Evolutionary conservation across 2,888 invertebrate genomes (phyloP), one percentile per base, ranked within the genome.

Genomic region (Trichopria drosophilae): DNA sequence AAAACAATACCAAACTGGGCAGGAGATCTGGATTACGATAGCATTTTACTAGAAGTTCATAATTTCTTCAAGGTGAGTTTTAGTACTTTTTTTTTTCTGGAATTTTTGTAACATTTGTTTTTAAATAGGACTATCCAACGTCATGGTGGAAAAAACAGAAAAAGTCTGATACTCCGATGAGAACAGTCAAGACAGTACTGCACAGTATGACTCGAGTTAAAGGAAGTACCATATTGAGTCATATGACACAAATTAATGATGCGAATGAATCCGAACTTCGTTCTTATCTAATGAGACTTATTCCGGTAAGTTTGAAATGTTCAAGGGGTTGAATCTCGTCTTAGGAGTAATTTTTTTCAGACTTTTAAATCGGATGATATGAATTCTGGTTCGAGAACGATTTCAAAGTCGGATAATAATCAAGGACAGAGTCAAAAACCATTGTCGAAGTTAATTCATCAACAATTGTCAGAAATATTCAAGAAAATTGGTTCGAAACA

Each of bases 131-230:
- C 16, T 91, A 88, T 71, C 96, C 96, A 2, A 85, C 88, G 53
- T 79, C 82, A 42, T 88, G 90, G 79, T 88, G 90, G 79, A 96
- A 96, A 94, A 91, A 89, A 72, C 85, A 84, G 63, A 84, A 88
- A 61, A 82, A 86, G 0, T 82, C 84, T 16, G 95, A 96, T 71
- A 91, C 90, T n/a, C 95, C 93, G 1, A 78, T 90, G 63, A 82
- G 90, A 68, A 97, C 97, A 10, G 86, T 97, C 39, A 96, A 96
- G 78, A 97, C 97, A 0, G 83, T 97, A 59, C 82, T 97, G 45
- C 94, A 96, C 75, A 88, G 92, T 44, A 85, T 94, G 80, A 90
- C 91, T 49, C 91, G 92, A 77, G 84, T 89, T 61, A 90, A 92
- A 73, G 94, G 94, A 3, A 84, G 85, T 47, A 83, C 86, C 43